These are phyloP conservation scores for Neostethus bicornis DNA, from an alignment of 2,797 vertebrate species.

Conservation along the genomic window DNA sequence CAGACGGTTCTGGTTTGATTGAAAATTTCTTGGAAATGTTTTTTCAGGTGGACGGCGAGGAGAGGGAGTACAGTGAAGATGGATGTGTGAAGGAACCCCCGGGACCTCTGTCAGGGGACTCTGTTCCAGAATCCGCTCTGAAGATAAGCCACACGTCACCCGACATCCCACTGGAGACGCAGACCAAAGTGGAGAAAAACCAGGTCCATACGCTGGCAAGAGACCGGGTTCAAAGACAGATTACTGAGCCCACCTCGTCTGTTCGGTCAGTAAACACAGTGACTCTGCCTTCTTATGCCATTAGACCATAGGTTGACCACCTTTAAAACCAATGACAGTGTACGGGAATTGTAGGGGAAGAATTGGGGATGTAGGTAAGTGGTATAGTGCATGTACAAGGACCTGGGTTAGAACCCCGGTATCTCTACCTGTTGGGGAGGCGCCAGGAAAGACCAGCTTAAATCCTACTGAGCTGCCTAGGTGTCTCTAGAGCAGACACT, in stretches of 20 bases:
- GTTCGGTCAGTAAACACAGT: conserved; percentile 82
- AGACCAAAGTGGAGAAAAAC: conserved; percentile 86
- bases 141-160: conserved; percentile 99
- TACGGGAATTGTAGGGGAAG: no score
- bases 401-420: no score
- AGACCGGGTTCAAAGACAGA: conserved; percentile 89
- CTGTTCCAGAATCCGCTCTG: conserved; percentile 86
- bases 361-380: no score
- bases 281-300: background rate
- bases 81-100: conserved; percentile 84
- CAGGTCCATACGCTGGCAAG: conserved; percentile 82
- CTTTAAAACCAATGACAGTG: no score
- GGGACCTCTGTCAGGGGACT: conserved; percentile 41
- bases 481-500: no score
- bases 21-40: background rate
- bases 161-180: conserved; percentile 89
- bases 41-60: conserved; percentile 83
- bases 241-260: conserved; percentile 92
- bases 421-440: no score
- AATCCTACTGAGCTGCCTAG: no score
- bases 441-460: no score
- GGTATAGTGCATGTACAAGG: no score
- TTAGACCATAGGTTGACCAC: no score
- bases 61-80: conserved; percentile 90
- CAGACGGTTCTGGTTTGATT: background rate